Conservation (phyloP, 2,888 invertebrate genomes). For the Drosophila merina region DNA sequence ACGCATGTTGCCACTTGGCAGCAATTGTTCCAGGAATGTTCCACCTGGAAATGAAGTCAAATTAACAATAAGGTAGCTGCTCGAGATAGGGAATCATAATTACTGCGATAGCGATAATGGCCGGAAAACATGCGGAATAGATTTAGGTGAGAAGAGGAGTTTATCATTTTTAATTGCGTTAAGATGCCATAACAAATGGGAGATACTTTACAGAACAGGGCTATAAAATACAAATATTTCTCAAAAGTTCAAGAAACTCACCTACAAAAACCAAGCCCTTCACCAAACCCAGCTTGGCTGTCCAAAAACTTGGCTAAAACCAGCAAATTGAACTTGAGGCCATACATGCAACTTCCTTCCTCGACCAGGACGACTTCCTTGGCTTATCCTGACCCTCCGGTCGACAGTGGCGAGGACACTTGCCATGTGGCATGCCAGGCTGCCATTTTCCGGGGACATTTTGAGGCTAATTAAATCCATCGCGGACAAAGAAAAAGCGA, state of each 20-base stretch:
- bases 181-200: neutral
- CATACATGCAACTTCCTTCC: conserved; percentile 76
- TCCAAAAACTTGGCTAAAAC: conserved; percentile 20
- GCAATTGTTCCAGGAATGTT: conserved; percentile 22
- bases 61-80: conserved; percentile 60
- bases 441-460: conserved; percentile 64
- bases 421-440: conserved; percentile 58
- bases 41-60: conserved; percentile 45
- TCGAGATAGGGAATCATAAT: conserved; percentile 50
- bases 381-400: conserved; percentile 58
- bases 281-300: neutral
- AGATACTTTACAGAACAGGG: too few species aligned
- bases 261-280: neutral
- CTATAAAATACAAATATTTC: too few species aligned
- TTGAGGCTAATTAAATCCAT: conserved; percentile 74
- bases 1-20: conserved; percentile 37
- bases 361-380: conserved; percentile 34
- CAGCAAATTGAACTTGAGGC: conserved; percentile 74
- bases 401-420: conserved; percentile 32
- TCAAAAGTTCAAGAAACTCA: too few species aligned
- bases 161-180: neutral
- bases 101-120: conserved; percentile 65
- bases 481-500: conserved; percentile 40
- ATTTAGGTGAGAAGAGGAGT: conserved; percentile 22
- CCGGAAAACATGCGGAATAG: conserved; percentile 17